Evolutionary conservation across 1,140 invertebrate genomes (phyloP).

Genomic region (Saccostrea glomerata): DNA sequence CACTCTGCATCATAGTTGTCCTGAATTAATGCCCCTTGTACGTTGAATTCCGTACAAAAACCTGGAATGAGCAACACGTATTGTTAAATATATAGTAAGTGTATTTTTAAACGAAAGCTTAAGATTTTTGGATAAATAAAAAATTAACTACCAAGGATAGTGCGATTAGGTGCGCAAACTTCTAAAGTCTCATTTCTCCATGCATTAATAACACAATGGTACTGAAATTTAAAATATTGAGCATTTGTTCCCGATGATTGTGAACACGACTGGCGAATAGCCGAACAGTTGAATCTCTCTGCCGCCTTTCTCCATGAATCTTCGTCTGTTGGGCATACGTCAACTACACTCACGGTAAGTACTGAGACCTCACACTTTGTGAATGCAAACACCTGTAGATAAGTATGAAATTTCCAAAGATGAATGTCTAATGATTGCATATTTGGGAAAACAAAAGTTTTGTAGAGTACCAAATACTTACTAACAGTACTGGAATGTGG

Average conservation of each 20-base stretch:
- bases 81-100: no score
- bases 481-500: no score
- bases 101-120: no score
- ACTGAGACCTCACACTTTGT: background rate
- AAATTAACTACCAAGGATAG: background rate
- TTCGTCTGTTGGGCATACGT: background rate
- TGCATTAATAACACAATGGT: background rate
- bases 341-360: background rate
- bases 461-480: background rate
- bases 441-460: background rate
- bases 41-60: background rate
- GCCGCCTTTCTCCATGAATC: background rate
- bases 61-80: background rate
- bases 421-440: background rate
- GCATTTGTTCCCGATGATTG: background rate
- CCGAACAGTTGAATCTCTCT: background rate
- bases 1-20: slow-evolving; percentile 4
- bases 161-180: slow-evolving; percentile 2
- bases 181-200: background rate
- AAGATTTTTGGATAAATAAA: no score
- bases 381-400: background rate
- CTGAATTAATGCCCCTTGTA: background rate
- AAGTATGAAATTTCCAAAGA: background rate
- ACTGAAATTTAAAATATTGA: slow-evolving; percentile 8
- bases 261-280: background rate